Percentiles rank a stretch among this genome's conserved stretches.
Evolutionary conservation across 2,797 vertebrate species (phyloP).

Genomic region (Microhierax caerulescens): DNA sequence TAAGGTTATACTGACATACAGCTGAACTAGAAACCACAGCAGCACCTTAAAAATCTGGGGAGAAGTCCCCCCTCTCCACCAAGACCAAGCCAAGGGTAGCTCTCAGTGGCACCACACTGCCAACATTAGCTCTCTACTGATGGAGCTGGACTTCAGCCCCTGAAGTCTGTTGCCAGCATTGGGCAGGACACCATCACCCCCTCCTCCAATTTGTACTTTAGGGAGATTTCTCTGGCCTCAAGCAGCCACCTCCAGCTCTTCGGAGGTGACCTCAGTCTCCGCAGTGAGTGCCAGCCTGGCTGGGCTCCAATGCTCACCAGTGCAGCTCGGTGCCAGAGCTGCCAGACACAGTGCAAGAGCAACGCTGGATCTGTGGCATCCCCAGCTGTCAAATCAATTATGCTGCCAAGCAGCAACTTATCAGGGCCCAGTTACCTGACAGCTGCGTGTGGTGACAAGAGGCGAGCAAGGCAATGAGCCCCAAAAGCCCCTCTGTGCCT

Average conservation of each 20-base stretch:
- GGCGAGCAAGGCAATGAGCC: neutral
- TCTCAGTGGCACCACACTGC: neutral
- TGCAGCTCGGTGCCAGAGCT: neutral
- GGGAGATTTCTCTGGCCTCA: neutral
- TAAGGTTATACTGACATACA: neutral
- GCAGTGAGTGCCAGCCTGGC: neutral
- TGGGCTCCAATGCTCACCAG: neutral
- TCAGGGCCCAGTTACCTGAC: neutral
- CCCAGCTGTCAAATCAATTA: neutral
- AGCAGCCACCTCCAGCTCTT: neutral
- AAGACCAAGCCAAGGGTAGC: rapidly evolving
- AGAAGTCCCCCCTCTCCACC: neutral
- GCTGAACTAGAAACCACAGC: neutral
- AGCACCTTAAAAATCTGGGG: neutral
- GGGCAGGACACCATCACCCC: neutral
- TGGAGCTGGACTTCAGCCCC: too few species aligned
- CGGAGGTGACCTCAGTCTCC: neutral
- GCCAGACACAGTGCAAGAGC: neutral
- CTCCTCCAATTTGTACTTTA: neutral
- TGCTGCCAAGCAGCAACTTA: neutral
- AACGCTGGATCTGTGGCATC: neutral
- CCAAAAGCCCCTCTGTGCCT: neutral
- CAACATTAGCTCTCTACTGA: neutral
- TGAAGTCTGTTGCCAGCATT: neutral
- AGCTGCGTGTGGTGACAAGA: neutral